Conservation (phyloP, 2,888 invertebrate species). For the Eupithecia vulgata region DNA sequence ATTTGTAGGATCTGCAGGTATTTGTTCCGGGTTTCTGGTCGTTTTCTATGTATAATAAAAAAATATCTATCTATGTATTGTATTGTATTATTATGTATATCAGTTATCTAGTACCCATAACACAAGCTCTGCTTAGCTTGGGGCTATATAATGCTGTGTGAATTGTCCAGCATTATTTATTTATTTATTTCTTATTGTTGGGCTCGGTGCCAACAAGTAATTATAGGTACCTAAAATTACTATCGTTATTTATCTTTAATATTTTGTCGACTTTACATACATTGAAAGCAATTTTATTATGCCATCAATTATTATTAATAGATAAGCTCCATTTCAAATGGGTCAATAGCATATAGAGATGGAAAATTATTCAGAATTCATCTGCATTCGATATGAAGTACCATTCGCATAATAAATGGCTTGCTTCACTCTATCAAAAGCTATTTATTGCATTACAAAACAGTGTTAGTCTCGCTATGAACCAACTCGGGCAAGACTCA, state of each 20-base stretch:
- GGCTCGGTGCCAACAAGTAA: too few species aligned
- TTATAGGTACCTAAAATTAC: neutral
- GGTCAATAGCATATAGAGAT: conserved; percentile 23
- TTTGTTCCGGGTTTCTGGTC: too few species aligned
- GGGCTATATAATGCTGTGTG: too few species aligned
- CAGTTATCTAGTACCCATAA: too few species aligned
- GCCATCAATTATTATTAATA: neutral
- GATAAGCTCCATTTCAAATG: conserved; percentile 11
- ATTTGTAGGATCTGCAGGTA: too few species aligned
- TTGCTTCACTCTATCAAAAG: conserved; percentile 51
- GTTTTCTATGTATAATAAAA: too few species aligned
- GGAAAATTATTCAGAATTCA: conserved; percentile 39
- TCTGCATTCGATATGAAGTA: conserved; percentile 39
- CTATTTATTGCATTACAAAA: conserved; percentile 61
- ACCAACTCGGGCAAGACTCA: conserved; percentile 46
- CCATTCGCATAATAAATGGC: conserved; percentile 48
- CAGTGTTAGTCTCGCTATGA: conserved; percentile 45
- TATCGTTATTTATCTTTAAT: neutral
- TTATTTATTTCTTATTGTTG: too few species aligned
- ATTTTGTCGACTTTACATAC: conserved; percentile 2
- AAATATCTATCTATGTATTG: too few species aligned
- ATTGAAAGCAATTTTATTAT: conserved; percentile 6
- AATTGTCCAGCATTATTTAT: too few species aligned
- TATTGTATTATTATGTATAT: too few species aligned
- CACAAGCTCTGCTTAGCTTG: too few species aligned